A percentile compares a stretch with the other conserved stretches of the same genome.
Conservation (phyloP, 2,113 vertebrate genomes). For the Gymnobelideus leadbeateri region DNA sequence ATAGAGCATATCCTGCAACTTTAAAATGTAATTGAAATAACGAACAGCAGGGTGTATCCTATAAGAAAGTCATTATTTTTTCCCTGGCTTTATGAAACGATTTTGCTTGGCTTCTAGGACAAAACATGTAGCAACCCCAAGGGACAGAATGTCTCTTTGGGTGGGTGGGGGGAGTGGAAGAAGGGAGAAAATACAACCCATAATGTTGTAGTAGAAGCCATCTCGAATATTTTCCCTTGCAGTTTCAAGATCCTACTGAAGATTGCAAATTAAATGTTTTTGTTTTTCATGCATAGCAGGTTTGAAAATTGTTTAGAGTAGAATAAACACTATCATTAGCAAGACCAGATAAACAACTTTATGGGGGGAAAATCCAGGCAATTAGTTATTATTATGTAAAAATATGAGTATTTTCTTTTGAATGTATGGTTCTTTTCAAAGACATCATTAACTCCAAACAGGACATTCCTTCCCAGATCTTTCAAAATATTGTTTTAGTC, state of each 20-base stretch:
- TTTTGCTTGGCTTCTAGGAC: conserved; percentile 40
- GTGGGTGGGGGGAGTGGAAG: not conserved
- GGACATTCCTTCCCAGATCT: conserved; percentile 50
- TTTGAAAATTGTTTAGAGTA: conserved; percentile 47
- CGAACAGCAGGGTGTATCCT: conserved; percentile 18
- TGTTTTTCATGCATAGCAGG: conserved; percentile 54
- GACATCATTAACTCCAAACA: conserved; percentile 30
- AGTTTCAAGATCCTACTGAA: conserved; percentile 64
- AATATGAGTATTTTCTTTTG: conserved; percentile 58
- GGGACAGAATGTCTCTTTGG: not conserved
- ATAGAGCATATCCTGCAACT: not conserved
- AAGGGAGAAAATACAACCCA: conserved; percentile 14
- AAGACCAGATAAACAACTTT: conserved; percentile 65
- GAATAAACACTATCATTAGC: conserved; percentile 65
- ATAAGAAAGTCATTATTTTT: not conserved
- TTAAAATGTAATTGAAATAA: conserved; percentile 20
- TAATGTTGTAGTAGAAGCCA: conserved; percentile 35
- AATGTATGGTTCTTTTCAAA: conserved; percentile 58
- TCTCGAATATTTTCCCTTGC: conserved; percentile 52
- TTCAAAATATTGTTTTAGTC: conserved; percentile 53
- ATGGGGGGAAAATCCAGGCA: conserved; percentile 34
- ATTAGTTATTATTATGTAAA: conserved; percentile 29
- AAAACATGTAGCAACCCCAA: conserved; percentile 44
- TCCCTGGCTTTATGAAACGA: not conserved
- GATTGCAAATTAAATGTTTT: conserved; percentile 69